Evolutionary conservation across 2,888 invertebrate species (phyloP), one percentile per base, ranked within the genome.

Genomic region (Philereme vetulata): DNA sequence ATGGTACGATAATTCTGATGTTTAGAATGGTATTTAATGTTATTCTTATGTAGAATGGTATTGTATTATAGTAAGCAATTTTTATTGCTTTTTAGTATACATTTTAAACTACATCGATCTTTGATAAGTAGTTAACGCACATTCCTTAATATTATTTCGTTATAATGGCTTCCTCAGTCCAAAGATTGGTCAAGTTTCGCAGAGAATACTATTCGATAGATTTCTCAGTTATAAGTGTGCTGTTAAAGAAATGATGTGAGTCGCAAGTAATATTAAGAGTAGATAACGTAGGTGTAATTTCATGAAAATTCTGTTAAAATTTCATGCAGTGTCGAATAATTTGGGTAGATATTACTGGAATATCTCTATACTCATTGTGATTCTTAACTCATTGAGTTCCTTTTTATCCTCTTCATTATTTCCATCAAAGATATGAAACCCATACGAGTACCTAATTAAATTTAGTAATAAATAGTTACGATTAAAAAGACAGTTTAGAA

Each of bases 111-210:
- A 64, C 64, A 65, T 66, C 69, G 68, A 67, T 67, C 60, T 68
- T 64, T 52, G 62, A 59, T 65, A 55, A 62, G 60, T 70, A 70
- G 68, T 53, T 67, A 75, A 85, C 88, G 88, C 88, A 89, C 89
- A 89, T 86, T 85, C 85, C 85, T 70, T 72, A 70, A 72, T 74
- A 75, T 72, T 69, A 68, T 75, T 77, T 78, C 75, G 75, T 83
- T 81, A 70, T 82, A 80, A 68, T 71, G 64, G 77, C 78, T 83
- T 82, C 75, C 78, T 82, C 81, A 84, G 82, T 85, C 90, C 90
- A 90, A 89, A 90, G 87, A 87, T 86, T 84, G 64, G 79, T 81
- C 78, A 80, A 75, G 75, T 78, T 72, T 75, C 72, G 58, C 72
- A 74, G 66, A 68, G 60, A 54, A 65, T 67, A 69, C 9, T 49